Conservation (phyloP, 2,797 vertebrate genomes). For the Zenarchopterus dispar region DNA sequence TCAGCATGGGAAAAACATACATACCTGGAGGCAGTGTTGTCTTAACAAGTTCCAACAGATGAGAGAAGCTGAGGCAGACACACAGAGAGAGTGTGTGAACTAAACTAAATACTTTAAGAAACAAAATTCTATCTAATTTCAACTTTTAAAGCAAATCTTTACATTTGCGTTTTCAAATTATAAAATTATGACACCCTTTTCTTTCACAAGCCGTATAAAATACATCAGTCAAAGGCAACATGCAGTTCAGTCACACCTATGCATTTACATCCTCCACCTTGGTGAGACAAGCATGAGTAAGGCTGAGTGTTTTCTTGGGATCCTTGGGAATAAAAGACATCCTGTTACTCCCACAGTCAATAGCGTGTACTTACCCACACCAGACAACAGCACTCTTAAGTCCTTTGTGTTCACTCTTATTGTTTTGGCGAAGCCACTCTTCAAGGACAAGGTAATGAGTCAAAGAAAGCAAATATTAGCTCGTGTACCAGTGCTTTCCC, state of each 20-base stretch:
- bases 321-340: conserved; percentile 13
- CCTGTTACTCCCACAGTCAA: conserved; percentile 27
- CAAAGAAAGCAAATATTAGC: conserved; percentile 42
- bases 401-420: conserved; percentile 9
- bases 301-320: conserved; percentile 25
- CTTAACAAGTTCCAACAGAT: conserved; percentile 47
- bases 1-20: conserved; percentile 37
- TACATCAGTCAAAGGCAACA: not conserved
- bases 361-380: conserved; percentile 16
- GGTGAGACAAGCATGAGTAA: conserved; percentile 7
- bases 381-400: conserved; percentile 35
- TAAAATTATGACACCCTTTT: not conserved
- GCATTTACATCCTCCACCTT: conserved; percentile 48
- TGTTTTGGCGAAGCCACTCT: conserved; percentile 20
- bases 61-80: conserved; percentile 27
- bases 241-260: too few relatives aligned
- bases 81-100: not conserved
- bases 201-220: not conserved
- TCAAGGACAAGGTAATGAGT: conserved; percentile 23
- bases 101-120: not conserved
- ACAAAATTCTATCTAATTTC: not conserved
- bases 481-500: conserved; percentile 11
- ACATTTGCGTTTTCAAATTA: not conserved
- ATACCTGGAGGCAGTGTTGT: conserved; percentile 56
- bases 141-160: not conserved